Evolutionary conservation across 2,797 vertebrate species (phyloP), one percentile per base, ranked within the genome.

Genomic region (Zenarchopterus dispar): DNA sequence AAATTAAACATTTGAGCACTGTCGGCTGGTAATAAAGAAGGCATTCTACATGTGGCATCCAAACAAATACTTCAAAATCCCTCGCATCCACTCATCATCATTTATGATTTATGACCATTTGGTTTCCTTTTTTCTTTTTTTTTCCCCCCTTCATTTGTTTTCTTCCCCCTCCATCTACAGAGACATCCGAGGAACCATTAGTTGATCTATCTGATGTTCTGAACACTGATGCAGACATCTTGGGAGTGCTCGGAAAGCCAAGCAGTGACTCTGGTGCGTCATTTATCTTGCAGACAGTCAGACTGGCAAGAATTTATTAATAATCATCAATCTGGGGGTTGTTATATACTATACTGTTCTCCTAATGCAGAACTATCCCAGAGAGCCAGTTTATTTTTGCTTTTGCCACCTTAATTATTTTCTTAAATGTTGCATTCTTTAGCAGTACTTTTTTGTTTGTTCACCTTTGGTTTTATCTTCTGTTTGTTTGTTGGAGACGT

Each of bases 161-260:
- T 43, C 17, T 8, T 26, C 44, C 6, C 64, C 39, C 58, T 50
- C 67, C 85, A 86, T 84, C 33, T 70, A 56, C 89, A 99, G 97
- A 95, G 87, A 88, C 93, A 55, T 85, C 93, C 10, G 96, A 97
- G 0, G 97, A 98, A 81, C 95, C 96, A 70, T 93, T 99, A 87
- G 95, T 96, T 85, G 97, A 97, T 89, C 95, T 99, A 77, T 95
- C 95, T 73, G 96, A 98, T 90, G 97, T 98, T 82, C 92, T 99
- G 85, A 99, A 95, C 89, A 96, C 94, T 70, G 97, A 98, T 55
- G 95, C 96, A 81, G 98, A 99, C 92, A 96, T 99, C 89, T 95
- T 99, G 88, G 97, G 97, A 88, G 98, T 99, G 84, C 95, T 99
- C 88, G 95, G 94, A 87, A 99, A 98, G 87, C 94, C 96, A 86